Evolutionary conservation across 2,113 vertebrate genomes (phyloP).

Genomic region (Aptenodytes forsteri): DNA sequence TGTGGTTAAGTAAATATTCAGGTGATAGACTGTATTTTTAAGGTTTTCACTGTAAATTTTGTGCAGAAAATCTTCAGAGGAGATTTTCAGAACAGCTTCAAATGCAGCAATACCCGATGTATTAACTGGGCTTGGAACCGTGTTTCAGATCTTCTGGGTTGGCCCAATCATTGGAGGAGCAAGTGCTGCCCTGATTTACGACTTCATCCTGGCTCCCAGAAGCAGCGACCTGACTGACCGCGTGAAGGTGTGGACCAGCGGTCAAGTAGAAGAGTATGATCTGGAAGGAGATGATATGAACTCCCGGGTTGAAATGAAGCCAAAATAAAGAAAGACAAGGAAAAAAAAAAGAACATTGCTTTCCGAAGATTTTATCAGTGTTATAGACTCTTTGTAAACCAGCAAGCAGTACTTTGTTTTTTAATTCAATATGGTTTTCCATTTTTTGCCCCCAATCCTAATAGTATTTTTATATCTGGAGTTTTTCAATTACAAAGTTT

Average conservation of each 20-base stretch:
- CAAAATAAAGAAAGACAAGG: slow-evolving; percentile 71
- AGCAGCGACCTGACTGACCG: slow-evolving; percentile 80
- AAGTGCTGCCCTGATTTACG: slow-evolving; percentile 77
- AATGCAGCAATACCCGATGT: neutral
- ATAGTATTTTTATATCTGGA: neutral
- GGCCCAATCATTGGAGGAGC: slow-evolving; percentile 79
- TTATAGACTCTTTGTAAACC: slow-evolving; percentile 73
- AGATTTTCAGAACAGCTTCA: neutral
- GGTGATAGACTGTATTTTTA: neutral
- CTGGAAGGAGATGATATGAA: slow-evolving; percentile 76
- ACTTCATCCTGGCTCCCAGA: slow-evolving; percentile 81
- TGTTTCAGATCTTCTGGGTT: slow-evolving; percentile 81
- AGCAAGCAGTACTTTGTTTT: slow-evolving; percentile 52
- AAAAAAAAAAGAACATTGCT: neutral
- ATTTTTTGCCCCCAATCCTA: neutral
- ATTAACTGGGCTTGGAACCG: neutral
- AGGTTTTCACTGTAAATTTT: neutral
- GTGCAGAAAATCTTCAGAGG: neutral
- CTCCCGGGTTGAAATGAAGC: slow-evolving; percentile 83
- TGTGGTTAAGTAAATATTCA: rapidly evolving
- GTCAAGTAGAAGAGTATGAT: slow-evolving; percentile 87
- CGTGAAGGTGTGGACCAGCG: slow-evolving; percentile 89
- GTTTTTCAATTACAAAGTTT: neutral
- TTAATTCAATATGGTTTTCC: slow-evolving; percentile 46
- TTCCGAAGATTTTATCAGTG: slow-evolving; percentile 60